Conservation (phyloP, 2,113 vertebrate genomes). For the Amphiprion percula region DNA sequence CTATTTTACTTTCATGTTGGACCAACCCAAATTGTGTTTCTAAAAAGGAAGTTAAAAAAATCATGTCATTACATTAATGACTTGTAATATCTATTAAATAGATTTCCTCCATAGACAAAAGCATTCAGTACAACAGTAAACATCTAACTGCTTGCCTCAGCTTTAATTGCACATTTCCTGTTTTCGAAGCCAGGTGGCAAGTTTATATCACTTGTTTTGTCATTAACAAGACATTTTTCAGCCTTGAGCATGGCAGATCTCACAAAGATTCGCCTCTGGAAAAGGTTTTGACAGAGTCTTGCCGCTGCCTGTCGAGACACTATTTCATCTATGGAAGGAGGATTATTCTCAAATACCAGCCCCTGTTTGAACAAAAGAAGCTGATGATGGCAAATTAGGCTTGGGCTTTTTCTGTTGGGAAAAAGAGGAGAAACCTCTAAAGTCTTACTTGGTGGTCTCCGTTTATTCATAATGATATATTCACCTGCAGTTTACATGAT, state of each 20-base stretch:
- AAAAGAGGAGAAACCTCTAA: slow-evolving; percentile 75
- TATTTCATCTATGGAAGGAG: slow-evolving; percentile 85
- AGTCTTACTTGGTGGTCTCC: slow-evolving; percentile 85
- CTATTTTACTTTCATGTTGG: slow-evolving; percentile 21
- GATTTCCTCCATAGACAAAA: background rate
- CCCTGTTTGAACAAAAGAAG: slow-evolving; percentile 86
- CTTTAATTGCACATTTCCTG: slow-evolving; percentile 61
- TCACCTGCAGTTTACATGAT: slow-evolving; percentile 76
- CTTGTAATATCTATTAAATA: background rate
- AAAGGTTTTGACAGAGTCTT: slow-evolving; percentile 84
- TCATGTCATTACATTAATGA: background rate
- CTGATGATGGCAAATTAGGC: slow-evolving; percentile 89
- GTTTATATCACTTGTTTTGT: slow-evolving; percentile 77
- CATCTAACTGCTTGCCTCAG: slow-evolving; percentile 1
- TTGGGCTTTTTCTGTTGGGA: slow-evolving; percentile 83
- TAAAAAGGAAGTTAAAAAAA: slow-evolving; percentile 12
- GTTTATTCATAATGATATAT: slow-evolving; percentile 81
- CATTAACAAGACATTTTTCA: slow-evolving; percentile 78
- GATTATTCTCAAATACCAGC: slow-evolving; percentile 88
- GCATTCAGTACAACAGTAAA: slow-evolving; percentile 4
- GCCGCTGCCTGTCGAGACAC: slow-evolving; percentile 85
- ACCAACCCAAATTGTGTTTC: background rate
- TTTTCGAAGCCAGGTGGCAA: slow-evolving; percentile 49
- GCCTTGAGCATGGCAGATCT: slow-evolving; percentile 74
- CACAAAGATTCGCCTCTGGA: slow-evolving; percentile 79